Base-by-base conservation (phyloP, 2,113 vertebrate genomes). In the Gambusia affinis region DNA sequence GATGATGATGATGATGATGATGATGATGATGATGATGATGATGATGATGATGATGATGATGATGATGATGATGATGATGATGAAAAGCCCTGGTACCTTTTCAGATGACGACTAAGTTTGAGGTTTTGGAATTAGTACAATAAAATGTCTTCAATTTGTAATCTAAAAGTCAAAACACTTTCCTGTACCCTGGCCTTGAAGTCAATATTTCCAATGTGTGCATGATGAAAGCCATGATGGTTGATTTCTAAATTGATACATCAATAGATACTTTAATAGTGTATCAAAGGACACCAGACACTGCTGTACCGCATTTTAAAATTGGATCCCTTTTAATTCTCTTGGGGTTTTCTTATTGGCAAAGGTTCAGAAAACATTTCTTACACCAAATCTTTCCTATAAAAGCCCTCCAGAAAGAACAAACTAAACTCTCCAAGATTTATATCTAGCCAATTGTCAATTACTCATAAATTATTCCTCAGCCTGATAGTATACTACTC, bases 221-320 rank as follows among this genome's bases (percentile, higher is more conserved):
- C 51, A 24, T n/a, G 8, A 24, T 57, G 22, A 57, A 57, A 22
- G 51, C 6, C 51, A n/a, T 11, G n/a, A 39, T 39, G 33, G 57
- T n/a, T 57, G 22, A n/a, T n/a, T 57, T 57, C 51, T 57, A 57
- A 10, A 24, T 11, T 57, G 51, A 57, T 24, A 10, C 22, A 24
- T n/a, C 10, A n/a, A 69, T 31, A 15, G 51, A 54, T 60, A 28
- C 44, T 29, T 15, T n/a, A 64, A 1, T 57, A 28, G 29, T 64
- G 44, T 75, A 54, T 85, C 77, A 67, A 78, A 76, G 68, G 57
- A 73, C 70, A 79, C 75, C 65, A 79, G 60, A 81, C 66, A 69
- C 61, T 30, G 15, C 31, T 27, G 75, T 39, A 61, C 14, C 44
- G 51, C 54, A 30, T 76, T 63, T 39, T 62, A 61, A 33, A 75